Conservation (phyloP, 2,113 vertebrate species). For the Pangasianodon gigas region DNA sequence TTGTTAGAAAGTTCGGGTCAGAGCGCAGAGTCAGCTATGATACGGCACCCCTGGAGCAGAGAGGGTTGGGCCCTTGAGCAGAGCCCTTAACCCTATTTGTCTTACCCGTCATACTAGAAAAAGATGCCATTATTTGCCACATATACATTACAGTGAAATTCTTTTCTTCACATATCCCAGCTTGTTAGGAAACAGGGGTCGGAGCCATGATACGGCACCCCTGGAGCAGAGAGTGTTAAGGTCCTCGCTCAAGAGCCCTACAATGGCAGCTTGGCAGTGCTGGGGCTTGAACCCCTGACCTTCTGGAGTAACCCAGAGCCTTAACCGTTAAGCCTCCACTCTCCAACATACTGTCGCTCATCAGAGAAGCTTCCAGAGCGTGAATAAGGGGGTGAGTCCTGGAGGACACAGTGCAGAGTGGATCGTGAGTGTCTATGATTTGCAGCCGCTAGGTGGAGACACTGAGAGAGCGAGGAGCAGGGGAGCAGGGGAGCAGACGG, state of each 20-base stretch:
- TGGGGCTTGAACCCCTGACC: too few relatives aligned
- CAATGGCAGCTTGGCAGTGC: too few relatives aligned
- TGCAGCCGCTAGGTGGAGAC: constrained; percentile 56
- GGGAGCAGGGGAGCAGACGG: constrained; percentile 10
- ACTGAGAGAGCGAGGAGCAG: constrained; percentile 37
- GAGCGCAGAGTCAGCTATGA: neutral
- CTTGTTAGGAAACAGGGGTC: too few relatives aligned
- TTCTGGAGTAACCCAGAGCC: too few relatives aligned
- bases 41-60: neutral
- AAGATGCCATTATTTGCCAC: too few relatives aligned
- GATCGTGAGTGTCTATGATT: neutral
- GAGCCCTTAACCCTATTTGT: neutral
- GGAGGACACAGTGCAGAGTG: neutral
- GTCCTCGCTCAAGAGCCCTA: too few relatives aligned
- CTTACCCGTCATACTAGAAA: neutral
- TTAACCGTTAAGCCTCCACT: too few relatives aligned
- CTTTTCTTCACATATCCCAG: too few relatives aligned
- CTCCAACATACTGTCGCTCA: neutral
- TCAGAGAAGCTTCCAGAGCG: neutral
- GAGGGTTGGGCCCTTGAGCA: neutral
- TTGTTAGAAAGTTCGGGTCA: neutral
- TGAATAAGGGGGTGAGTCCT: neutral
- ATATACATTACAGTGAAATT: too few relatives aligned
- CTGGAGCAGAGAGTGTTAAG: too few relatives aligned
- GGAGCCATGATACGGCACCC: too few relatives aligned